Percentiles rank a stretch among this genome's conserved stretches.
phyloP scores from a whole-genome alignment of 1,140 invertebrate species.

The Caenorhabditis elegans region DNA sequence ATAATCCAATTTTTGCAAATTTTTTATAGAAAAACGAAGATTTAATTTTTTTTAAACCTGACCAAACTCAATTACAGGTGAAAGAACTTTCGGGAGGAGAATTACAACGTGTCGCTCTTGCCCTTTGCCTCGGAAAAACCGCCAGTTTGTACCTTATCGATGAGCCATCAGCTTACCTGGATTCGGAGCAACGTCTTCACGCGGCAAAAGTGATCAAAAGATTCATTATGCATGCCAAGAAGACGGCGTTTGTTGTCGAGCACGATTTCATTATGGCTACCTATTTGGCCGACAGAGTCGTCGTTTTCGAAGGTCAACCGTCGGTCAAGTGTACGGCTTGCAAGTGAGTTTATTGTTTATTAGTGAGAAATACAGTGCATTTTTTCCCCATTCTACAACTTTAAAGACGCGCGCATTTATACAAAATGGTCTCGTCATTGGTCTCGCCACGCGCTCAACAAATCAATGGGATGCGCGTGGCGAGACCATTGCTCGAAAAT shows the following conservation, averaged over 20 bases:
- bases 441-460: no score
- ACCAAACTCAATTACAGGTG: slow-evolving; percentile 70
- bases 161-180: slow-evolving; percentile 97
- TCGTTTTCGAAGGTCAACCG: slow-evolving; percentile 93
- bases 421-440: no score
- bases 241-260: slow-evolving; percentile 98
- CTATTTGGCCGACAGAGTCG: slow-evolving; percentile 95
- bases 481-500: no score
- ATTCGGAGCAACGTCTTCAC: slow-evolving; percentile 99
- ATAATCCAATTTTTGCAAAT: no score
- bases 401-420: no score
- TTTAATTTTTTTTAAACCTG: no score
- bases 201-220: slow-evolving; percentile 99
- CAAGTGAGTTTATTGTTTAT: slow-evolving; percentile 68
- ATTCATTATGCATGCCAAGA: slow-evolving; percentile 97
- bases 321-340: slow-evolving; percentile 85
- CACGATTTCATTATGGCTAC: slow-evolving; percentile 99
- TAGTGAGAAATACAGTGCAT: no score
- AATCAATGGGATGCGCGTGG: no score
- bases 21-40: no score
- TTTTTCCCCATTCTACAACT: no score
- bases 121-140: slow-evolving; percentile 93
- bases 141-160: slow-evolving; percentile 99
- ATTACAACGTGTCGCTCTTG: slow-evolving; percentile 92
- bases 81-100: slow-evolving; percentile 99